Evolutionary conservation across 2,797 vertebrate genomes (phyloP).

Genomic region (Siniperca undulata): DNA sequence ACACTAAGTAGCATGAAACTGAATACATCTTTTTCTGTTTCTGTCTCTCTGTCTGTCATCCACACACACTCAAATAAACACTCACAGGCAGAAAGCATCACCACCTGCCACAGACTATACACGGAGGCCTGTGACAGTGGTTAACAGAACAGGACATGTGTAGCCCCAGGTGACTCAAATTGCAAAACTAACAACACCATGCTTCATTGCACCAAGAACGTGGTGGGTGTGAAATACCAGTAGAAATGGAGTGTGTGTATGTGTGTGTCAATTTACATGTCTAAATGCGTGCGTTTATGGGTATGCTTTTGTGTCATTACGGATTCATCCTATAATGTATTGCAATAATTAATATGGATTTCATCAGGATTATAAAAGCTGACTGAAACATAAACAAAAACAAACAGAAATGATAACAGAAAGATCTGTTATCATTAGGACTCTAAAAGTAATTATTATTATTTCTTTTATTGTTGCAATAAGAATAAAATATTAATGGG

Average conservation of each 20-base stretch:
- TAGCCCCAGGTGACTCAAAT: slow-evolving; percentile 79
- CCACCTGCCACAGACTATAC: slow-evolving; percentile 73
- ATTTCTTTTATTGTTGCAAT: slow-evolving; percentile 1
- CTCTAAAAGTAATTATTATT: not conserved
- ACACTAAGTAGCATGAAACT: slow-evolving; percentile 8
- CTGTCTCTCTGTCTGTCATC: slow-evolving; percentile 26
- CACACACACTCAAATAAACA: slow-evolving; percentile 32
- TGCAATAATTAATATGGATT: slow-evolving; percentile 41
- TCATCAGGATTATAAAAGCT: slow-evolving; percentile 28
- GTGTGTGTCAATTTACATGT: slow-evolving; percentile 34
- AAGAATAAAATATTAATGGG: not conserved
- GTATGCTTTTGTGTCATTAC: slow-evolving; percentile 47
- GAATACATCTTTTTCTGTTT: slow-evolving; percentile 40
- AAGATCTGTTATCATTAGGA: not conserved
- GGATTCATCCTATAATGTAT: slow-evolving; percentile 29
- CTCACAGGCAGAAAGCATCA: slow-evolving; percentile 39
- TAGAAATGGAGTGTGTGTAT: slow-evolving; percentile 39
- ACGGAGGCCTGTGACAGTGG: slow-evolving; percentile 60
- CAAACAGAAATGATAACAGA: not conserved
- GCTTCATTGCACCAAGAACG: slow-evolving; percentile 71
- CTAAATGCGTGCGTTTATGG: slow-evolving; percentile 35
- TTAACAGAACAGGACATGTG: slow-evolving; percentile 79
- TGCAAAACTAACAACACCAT: slow-evolving; percentile 79
- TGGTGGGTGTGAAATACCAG: slow-evolving; percentile 68
- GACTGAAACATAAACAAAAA: slow-evolving; percentile 41